Conservation (phyloP, 2,113 vertebrate genomes). For the Ptychochromis oligacanthus region DNA sequence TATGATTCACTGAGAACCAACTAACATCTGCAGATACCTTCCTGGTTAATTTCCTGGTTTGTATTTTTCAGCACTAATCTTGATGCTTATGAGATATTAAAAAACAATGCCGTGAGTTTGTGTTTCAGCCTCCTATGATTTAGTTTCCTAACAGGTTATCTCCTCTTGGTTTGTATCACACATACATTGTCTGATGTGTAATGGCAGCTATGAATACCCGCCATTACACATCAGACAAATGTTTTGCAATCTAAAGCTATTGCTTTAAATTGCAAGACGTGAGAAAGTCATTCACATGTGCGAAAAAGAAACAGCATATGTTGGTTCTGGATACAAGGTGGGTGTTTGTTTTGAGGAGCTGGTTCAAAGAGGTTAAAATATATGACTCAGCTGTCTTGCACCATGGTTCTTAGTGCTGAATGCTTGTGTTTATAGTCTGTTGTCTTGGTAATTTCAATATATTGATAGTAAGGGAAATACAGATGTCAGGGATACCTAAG, state of each 20-base stretch:
- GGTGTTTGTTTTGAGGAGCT: slow-evolving; percentile 3
- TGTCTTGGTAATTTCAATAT: slow-evolving; percentile 20
- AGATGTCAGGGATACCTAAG: slow-evolving; percentile 10
- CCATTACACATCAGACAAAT: too few relatives aligned
- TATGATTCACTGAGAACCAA: slow-evolving; percentile 3
- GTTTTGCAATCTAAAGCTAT: too few relatives aligned
- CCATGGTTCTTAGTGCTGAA: slow-evolving; percentile 4
- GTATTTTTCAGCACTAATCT: not conserved
- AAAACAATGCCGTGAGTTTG: not conserved
- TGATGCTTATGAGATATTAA: slow-evolving; percentile 8
- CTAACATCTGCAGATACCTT: slow-evolving; percentile 7
- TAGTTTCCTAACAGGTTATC: not conserved
- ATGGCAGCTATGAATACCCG: too few relatives aligned
- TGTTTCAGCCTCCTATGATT: not conserved
- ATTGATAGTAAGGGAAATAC: slow-evolving; percentile 16
- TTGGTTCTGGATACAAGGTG: not conserved
- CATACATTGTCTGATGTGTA: not conserved
- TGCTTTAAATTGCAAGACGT: not conserved
- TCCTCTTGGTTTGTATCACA: not conserved
- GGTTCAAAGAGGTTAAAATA: slow-evolving; percentile 7
- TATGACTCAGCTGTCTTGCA: slow-evolving; percentile 29
- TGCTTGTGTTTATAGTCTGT: slow-evolving; percentile 27
- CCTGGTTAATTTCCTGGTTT: slow-evolving; percentile 6
- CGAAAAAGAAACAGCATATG: not conserved
- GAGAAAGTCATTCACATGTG: not conserved